Evolutionary conservation across 2,888 invertebrate genomes (phyloP), one percentile per base, ranked within the genome.

Genomic region (Aspidiotus destructor): DNA sequence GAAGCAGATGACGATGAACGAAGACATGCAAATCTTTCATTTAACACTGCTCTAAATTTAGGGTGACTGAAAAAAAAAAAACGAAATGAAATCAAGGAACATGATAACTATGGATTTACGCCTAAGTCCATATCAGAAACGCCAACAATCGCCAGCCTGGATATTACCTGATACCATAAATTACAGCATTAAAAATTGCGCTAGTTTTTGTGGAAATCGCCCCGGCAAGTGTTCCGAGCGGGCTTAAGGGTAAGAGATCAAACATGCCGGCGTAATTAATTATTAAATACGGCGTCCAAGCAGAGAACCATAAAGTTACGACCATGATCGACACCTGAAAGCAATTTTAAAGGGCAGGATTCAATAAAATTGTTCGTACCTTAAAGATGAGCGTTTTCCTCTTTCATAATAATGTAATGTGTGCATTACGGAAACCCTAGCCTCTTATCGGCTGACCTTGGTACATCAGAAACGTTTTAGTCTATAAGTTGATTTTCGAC

Each of bases 131-230:
- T 13, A 48, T 48, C 6, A 48, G 48, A 48, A n/a, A 48, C n/a
- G 48, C 11, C 11, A 3, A 48, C 2, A 6, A 48, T 48, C 6
- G 48, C 3, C 10, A 48, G 2, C 6, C 48, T 6, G n/a, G n/a
- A 13, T 11, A 48, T 48, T 75, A 89, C 89, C 89, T 91, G 78
- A 91, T 91, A 74, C 89, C 92, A 76, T 92, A 92, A 72, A 92
- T 90, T 76, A 92, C 89, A 40, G 92, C 92, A 79, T 92, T 92
- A 81, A 92, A 92, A 71, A 89, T 88, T 72, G 91, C 89, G 75
- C 89, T 92, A 71, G 92, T 89, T 80, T 95, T 95, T 70, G 93
- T 93, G 77, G 93, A 92, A 73, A 93, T 83, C 48, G 93, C 89
- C 65, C 90, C 89, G 89, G 91, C 90, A 77, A 92, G 90, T 69